phyloP scores from a whole-genome alignment of 2,888 invertebrate species.

The Platypus cylindrus region DNA sequence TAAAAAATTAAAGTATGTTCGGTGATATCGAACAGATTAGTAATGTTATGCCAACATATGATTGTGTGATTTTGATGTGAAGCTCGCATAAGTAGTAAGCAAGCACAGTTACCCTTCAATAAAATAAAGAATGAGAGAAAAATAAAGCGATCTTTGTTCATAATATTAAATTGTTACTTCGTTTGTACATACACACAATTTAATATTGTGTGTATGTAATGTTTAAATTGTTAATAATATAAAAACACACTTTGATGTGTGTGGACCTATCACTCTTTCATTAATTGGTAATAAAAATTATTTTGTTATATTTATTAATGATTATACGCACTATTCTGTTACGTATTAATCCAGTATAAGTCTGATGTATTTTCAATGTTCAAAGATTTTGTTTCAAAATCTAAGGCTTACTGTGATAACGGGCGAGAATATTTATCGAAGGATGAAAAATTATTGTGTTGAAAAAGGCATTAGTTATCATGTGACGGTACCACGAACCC shows the following conservation, averaged over 20 bases:
- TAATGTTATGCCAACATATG: constrained; percentile 3
- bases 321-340: constrained; percentile 13
- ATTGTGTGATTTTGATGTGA: constrained; percentile 8
- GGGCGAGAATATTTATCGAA: too few species aligned
- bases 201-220: too few species aligned
- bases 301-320: constrained; percentile 5
- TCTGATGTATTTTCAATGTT: constrained; percentile 6
- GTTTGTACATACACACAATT: too few species aligned
- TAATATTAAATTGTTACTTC: too few species aligned
- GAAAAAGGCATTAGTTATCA: constrained; percentile 25
- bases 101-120: constrained; percentile 7
- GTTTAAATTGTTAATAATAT: too few species aligned
- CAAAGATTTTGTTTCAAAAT: constrained; percentile 7
- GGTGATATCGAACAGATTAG: constrained; percentile 3
- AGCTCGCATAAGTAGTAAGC: too few species aligned
- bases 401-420: too few species aligned
- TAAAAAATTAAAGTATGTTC: constrained; percentile 6
- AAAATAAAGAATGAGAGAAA: constrained; percentile 9
- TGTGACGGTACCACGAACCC: constrained; percentile 26
- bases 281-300: constrained; percentile 5
- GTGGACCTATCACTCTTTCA: constrained; percentile 15
- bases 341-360: constrained; percentile 17
- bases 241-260: constrained; percentile 8
- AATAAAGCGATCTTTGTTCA: constrained; percentile 4
- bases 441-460: constrained; percentile 24